Evolutionary conservation across 2,113 vertebrate genomes (phyloP).

Genomic region (Furnarius figulus): DNA sequence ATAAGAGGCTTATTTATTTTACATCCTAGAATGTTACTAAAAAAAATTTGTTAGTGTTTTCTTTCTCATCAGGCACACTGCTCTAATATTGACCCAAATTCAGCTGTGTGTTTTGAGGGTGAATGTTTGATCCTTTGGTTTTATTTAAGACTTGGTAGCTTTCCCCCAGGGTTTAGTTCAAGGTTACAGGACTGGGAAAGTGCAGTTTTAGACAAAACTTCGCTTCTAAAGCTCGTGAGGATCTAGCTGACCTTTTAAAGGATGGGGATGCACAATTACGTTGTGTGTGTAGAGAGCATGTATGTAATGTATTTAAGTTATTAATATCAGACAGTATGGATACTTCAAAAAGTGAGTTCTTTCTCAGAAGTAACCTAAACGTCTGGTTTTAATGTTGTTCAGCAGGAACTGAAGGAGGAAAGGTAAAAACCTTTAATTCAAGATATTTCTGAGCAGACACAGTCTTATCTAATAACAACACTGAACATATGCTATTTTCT

Average conservation of each 20-base stretch:
- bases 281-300: neutral
- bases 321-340: neutral
- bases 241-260: neutral
- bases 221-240: neutral
- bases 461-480: constrained; percentile 44
- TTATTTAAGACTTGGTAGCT: neutral
- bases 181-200: neutral
- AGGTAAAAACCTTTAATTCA: constrained; percentile 10
- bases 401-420: neutral
- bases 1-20: neutral
- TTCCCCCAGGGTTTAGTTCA: neutral
- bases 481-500: constrained; percentile 5
- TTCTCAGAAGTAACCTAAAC: neutral
- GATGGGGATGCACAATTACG: neutral
- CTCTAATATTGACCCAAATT: neutral
- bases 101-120: neutral
- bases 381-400: constrained; percentile 38
- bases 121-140: neutral
- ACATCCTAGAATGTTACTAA: neutral
- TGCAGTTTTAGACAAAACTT: neutral
- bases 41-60: neutral
- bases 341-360: neutral
- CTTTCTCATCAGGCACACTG: neutral
- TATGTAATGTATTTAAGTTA: neutral
- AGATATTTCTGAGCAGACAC: constrained; percentile 15